Base-by-base conservation (phyloP, 2,888 invertebrate genomes). In the Spialia ferax region DNA sequence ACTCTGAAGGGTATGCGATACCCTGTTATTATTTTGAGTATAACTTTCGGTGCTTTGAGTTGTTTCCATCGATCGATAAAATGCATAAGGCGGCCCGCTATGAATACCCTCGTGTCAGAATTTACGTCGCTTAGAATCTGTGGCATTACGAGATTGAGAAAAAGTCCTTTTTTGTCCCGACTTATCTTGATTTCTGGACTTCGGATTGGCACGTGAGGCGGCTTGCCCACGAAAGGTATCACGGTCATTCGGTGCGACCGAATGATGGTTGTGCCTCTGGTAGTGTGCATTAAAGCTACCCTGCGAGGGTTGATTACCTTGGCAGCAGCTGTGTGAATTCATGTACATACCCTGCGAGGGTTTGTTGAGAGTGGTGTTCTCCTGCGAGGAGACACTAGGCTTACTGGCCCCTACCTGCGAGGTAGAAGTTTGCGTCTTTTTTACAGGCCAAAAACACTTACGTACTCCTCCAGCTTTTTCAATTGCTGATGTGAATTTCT, bases 381-480 rank as follows among this genome's bases (percentile, higher is more conserved):
- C 45, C 45, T 45, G 45, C 18, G 45, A 18, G 45, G 45, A 45
- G 15, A 45, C 45, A 45, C 45, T 45, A 8, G 45, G 45, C 15
- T 60, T 60, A 11, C 10, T 42, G 2, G 45, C 8, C 22, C 15
- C 59, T 23, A 22, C 45, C 23, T 60, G 45, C 26, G 59, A 45
- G 38, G 26, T 42, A 22, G 38, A 8, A 22, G 22, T 20, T 45
- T 45, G 45, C 45, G 45, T 10, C 18, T 38, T 57, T 38, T 38
- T 57, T 38, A 38, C 18, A n/a, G 60, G 60, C 29, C 45, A 60
- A 60, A 60, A 60, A 42, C 23, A 23, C 45, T 45, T 60, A n/a
- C 48, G 45, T 6, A 60, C 26, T 15, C 60, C 60, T 10, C 60
- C 60, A 11, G 60, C 45, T 45, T 60, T 60, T 26, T 60, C 60